phyloP scores from a whole-genome alignment of 2,113 vertebrate species.

The Scytalopus superciliaris region DNA sequence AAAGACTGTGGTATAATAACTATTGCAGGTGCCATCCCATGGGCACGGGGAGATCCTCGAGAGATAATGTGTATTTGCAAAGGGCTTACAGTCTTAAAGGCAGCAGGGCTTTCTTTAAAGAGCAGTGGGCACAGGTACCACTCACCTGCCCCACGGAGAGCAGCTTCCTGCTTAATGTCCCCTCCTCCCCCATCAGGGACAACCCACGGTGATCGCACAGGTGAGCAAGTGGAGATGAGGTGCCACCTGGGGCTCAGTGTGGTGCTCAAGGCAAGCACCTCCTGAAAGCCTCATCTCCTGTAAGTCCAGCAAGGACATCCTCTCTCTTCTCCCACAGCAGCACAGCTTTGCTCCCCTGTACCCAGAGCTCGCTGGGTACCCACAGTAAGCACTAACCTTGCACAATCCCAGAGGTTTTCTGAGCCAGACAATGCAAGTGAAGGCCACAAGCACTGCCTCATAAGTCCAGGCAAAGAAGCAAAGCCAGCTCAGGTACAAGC shows the following conservation, averaged over 20 bases:
- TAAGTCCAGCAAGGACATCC: rapidly evolving
- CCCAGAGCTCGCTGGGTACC: rapidly evolving
- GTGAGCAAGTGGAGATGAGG: background rate
- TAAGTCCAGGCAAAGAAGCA: too few relatives aligned
- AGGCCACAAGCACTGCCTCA: rapidly evolving
- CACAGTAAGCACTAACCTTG: rapidly evolving
- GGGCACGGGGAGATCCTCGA: rapidly evolving
- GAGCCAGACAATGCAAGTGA: rapidly evolving
- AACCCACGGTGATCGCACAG: rapidly evolving
- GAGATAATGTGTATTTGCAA: background rate
- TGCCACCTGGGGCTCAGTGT: rapidly evolving
- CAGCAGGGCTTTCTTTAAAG: background rate
- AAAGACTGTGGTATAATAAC: background rate
- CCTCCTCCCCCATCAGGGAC: rapidly evolving
- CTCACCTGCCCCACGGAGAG: background rate
- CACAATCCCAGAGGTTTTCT: background rate
- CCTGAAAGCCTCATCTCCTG: background rate
- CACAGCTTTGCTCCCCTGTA: rapidly evolving
- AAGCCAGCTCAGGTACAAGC: background rate
- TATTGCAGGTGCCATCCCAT: rapidly evolving
- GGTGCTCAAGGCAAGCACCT: rapidly evolving
- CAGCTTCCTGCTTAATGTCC: rapidly evolving
- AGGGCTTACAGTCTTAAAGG: background rate
- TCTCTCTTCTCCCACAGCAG: background rate
- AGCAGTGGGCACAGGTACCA: rapidly evolving